Conservation (phyloP, 1,140 invertebrate species). For the Neotoxoptera formosana region DNA sequence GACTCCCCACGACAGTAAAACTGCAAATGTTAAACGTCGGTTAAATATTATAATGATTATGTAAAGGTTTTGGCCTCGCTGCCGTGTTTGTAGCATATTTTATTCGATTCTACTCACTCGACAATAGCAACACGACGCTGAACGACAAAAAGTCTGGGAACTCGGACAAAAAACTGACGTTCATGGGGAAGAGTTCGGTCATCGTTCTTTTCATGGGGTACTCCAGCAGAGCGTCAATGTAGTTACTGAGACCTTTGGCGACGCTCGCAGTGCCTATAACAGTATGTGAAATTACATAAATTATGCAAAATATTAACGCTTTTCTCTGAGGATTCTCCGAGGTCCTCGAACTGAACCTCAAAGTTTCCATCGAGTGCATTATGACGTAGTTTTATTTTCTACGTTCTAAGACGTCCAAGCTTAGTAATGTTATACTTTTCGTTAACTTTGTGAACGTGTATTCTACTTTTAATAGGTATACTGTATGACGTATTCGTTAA, state of each 20-base stretch:
- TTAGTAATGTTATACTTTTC: background rate
- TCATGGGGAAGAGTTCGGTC: conserved; percentile 68
- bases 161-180: conserved; percentile 68
- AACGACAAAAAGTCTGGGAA: conserved; percentile 77
- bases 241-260: conserved; percentile 76
- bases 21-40: conserved; percentile 63
- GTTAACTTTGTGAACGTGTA: too few relatives aligned
- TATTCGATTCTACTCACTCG: conserved; percentile 65
- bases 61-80: too few relatives aligned
- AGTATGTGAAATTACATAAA: conserved; percentile 57
- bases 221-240: conserved; percentile 74
- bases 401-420: background rate
- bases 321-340: background rate
- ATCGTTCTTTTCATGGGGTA: conserved; percentile 72
- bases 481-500: background rate
- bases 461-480: background rate
- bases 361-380: background rate
- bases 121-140: conserved; percentile 68
- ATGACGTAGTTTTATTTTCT: background rate
- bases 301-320: background rate
- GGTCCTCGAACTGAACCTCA: background rate
- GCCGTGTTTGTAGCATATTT: background rate
- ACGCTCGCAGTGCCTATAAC: conserved; percentile 74
- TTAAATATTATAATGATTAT: conserved; percentile 31
- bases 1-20: conserved; percentile 81